These are phyloP conservation scores for Halocynthia roretzi DNA, from an alignment of 23 tunicate genomes.

Conservation along the genomic window DNA sequence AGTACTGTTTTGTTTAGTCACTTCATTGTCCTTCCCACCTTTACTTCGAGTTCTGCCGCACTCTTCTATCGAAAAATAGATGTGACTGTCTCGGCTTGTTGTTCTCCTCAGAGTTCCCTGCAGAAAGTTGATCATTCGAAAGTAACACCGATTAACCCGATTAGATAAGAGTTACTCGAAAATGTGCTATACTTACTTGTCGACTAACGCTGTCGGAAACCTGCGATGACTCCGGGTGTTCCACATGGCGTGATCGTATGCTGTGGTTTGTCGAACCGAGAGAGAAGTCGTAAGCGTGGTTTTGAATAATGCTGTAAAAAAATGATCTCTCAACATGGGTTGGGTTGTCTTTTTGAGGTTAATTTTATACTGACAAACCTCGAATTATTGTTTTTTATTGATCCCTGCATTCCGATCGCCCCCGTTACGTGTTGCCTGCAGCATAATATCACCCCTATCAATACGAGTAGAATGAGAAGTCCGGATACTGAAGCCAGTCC, in stretches of 20 bases:
- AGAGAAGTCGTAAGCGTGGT: conserved; percentile 62
- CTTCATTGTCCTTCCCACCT: background rate
- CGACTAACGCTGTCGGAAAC: conserved; percentile 64
- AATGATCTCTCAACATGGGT: too few species aligned
- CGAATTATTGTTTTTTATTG: conserved; percentile 37
- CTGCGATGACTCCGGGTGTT: conserved; percentile 40
- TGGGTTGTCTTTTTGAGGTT: too few species aligned
- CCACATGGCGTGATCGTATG: conserved; percentile 54
- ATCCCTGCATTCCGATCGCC: conserved; percentile 25
- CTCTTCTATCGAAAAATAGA: conserved; percentile 76
- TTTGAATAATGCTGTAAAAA: conserved; percentile 42
- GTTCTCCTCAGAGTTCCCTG: conserved; percentile 41
- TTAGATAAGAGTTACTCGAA: background rate
- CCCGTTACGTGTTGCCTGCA: conserved; percentile 26
- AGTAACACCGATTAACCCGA: background rate
- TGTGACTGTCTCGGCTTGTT: conserved; percentile 59
- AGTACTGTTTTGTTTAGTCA: background rate
- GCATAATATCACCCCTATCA: conserved; percentile 36
- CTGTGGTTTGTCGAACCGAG: conserved; percentile 59
- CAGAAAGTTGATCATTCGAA: background rate
- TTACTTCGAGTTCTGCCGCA: background rate
- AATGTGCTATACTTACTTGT: conserved; percentile 27
- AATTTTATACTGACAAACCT: conserved; percentile 16
- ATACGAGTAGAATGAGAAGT: conserved; percentile 24
- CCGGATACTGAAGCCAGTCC: conserved; percentile 52